Evolutionary conservation across 1,140 invertebrate species (phyloP), one percentile per base, ranked within the genome.

Genomic region (Anthonomus grandis): DNA sequence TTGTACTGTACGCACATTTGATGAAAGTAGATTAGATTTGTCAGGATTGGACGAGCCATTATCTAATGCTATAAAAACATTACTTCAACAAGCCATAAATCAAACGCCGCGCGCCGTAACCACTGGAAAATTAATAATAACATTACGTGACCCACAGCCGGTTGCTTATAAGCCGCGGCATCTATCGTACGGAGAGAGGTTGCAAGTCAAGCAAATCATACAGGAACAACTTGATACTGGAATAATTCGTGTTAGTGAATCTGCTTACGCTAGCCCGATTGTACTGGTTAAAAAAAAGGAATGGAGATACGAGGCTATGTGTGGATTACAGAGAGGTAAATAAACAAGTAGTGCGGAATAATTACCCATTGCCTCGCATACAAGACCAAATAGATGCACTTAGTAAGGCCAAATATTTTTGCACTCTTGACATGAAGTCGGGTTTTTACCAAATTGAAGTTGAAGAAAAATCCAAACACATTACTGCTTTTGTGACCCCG

Each of bases 321-420:
- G 4, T 38, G 17, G 36, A 38, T 38, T 38, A 38, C 17, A 12
- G 36, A 13, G 36, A 38, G 4, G 4, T 38, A 12, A 81, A 81
- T 63, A 70, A 67, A 50, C 57, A 54, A 23, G 62, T 69, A 23
- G 17, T 64, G 22, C 62, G 67, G 63, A 61, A 73, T 49, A 57
- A 59, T 15, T 75, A 62, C 54, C 70, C 69, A 2, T 46, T 71
- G 15, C 72, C 71, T 0, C 45, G 68, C 2, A 73, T 72, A 10
- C 70, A 74, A 3, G 67, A 74, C 34, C 50, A 65, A n/a, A 45
- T 74, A 6, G 70, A 72, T 15, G 34, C 21, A n/a, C 38, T 69
- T 4, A 34, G 56, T 45, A 53, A 50, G 8, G 57, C 57, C 10
- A 52, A 15, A 34, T 39, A 52, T n/a, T 69, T 66, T 42, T 52